Evolutionary conservation across 2,888 invertebrate species (phyloP), one percentile per base, ranked within the genome.

Genomic region (Lysandra coridon): DNA sequence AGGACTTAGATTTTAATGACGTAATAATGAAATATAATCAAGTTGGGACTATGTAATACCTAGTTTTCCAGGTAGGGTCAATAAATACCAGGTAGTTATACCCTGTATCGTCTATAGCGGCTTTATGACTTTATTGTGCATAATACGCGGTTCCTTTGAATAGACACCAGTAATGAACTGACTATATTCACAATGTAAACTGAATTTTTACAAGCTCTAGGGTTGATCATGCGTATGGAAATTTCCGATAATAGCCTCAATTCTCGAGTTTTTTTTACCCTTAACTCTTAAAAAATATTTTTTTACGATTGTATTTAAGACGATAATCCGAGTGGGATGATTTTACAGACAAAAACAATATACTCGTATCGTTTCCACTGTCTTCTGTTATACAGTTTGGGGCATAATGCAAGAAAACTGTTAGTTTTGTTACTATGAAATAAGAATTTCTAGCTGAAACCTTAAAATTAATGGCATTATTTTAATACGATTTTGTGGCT

Each of bases 91-190:
- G 44, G 57, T 53, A 33, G 78, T 79, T 84, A 57, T 57, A 84
- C 84, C 83, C 81, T 83, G 86, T 84, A 87, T 86, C 82, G 79
- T 81, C 81, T 81, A 80, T 80, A 79, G 78, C 79, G 49, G 62
- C 78, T 90, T 90, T 91, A 91, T 90, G 81, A 76, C 80, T 91
- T 92, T 91, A 92, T 87, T 87, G 87, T 85, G 82, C 84, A 84
- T 90, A 89, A 91, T 91, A 84, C 84, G 84, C 88, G 85, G 87
- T 83, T 80, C 83, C 85, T 87, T 88, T 87, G 84, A 85, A 79
- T 79, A 69, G 80, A 80, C 82, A 84, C 83, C 83, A 83, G 80
- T 80, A 77, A 77, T 80, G 81, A 84, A 85, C 85, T 86, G 85
- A 82, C 81, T 80, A 78, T 84, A 84, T 85, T 85, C 85, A 87